Base-by-base conservation (phyloP, 2,888 invertebrate species). In the Lucinisca nassula region DNA sequence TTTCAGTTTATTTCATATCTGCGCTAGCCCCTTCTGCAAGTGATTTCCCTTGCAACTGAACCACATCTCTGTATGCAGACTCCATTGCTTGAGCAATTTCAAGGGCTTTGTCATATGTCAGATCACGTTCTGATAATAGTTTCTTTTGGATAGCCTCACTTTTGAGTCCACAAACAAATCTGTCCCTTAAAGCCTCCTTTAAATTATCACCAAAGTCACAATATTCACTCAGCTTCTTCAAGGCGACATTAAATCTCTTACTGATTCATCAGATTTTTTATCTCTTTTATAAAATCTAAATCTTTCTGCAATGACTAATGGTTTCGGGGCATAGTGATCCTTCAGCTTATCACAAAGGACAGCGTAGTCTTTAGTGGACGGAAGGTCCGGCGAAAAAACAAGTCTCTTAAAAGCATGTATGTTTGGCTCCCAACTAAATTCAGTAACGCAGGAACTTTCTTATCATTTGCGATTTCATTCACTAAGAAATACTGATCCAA, bases 121-220 rank as follows among this genome's bases (percentile, higher is more conserved):
- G 35, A 12, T 89, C 80, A 35, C 45, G 61, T 75, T 76, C 81
- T 24, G 87, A 24, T 17, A 92, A 58, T 17, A 89, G 67, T 67
- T 76, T 79, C 61, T 77, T 87, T 55, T 89, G 85, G 32, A 87
- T 89, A 1, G 76, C 37, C 30, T 83, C 82, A 55, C 79, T 58
- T 35, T 55, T 82, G 8, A 91, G 51, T 0, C 89, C 87, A 72
- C 85, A 87, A 1, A 91, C 90, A 73, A 92, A 84, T 74, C 85
- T 77, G 37, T 88, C 89, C 3, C 88, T 40, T 27, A 89, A 75
- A 8, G 85, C 14, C 35, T 90, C 84, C 38, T 90, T 72, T 1
- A 90, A 74, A 49, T 72, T 82, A 0, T n/a, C 78, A 4, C 86
- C 88, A 85, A 91, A 92, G 35, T 89, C 58, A 79, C 89, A 92